Evolutionary conservation across 2,113 vertebrate genomes (phyloP).

Genomic region (Speoplatyrhinus poulsoni): DNA sequence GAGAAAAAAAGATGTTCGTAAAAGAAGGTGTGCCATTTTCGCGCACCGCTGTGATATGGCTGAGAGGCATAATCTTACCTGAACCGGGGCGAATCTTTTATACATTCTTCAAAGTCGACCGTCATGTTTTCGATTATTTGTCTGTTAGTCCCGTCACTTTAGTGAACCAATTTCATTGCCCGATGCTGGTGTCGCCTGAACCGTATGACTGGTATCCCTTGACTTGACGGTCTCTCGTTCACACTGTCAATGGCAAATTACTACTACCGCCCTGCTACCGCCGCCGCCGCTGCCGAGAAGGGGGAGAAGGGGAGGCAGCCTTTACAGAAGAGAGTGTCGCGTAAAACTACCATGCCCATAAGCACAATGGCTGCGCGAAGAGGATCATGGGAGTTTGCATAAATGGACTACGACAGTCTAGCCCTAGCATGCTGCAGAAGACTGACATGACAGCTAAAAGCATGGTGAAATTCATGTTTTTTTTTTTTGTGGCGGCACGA

Average conservation of each 20-base stretch:
- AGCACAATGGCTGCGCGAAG: not conserved
- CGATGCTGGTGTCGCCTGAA: conserved; percentile 45
- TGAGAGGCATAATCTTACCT: conserved; percentile 73
- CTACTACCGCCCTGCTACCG: conserved; percentile 38
- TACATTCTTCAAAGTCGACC: conserved; percentile 95
- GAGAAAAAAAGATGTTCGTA: conserved; percentile 28
- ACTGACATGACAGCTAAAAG: too few species aligned
- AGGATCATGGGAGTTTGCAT: conserved; percentile 5
- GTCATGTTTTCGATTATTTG: conserved; percentile 83
- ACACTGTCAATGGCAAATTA: conserved; percentile 57
- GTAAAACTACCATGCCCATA: not conserved
- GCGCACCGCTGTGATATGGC: conserved; percentile 49
- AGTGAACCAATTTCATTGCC: conserved; percentile 69
- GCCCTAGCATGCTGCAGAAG: not conserved
- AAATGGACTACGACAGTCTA: not conserved
- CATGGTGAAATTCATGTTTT: too few species aligned
- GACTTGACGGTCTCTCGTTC: conserved; percentile 47
- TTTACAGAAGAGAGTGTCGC: conserved; percentile 19
- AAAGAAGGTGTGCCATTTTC: conserved; percentile 71
- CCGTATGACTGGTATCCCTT: conserved; percentile 39
- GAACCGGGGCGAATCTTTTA: conserved; percentile 95
- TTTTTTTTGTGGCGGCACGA: too few species aligned
- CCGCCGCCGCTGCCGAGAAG: conserved; percentile 29
- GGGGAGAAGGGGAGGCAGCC: conserved; percentile 28
- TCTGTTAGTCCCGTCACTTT: conserved; percentile 54